phyloP scores from a whole-genome alignment of 2,113 vertebrate genomes.

The Calyptommatus sinebrachiatus region DNA sequence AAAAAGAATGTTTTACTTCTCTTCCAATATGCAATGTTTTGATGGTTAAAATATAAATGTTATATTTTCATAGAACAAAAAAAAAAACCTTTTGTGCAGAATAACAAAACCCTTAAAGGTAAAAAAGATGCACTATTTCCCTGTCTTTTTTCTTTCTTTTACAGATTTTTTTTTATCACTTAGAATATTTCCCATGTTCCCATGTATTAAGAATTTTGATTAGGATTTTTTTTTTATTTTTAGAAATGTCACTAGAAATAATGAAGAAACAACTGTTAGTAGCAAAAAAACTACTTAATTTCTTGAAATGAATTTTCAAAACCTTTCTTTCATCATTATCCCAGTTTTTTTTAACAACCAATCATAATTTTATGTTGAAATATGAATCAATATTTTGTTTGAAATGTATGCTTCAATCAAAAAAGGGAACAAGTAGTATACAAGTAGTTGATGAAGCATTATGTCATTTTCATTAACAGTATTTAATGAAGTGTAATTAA shows the following conservation, averaged over 20 bases:
- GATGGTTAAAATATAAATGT: no score
- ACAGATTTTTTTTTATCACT: no score
- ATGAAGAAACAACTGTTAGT: background rate
- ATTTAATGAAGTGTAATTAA: constrained; percentile 36
- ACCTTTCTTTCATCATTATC: background rate
- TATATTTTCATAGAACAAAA: no score
- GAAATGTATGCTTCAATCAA: background rate
- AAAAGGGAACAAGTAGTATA: background rate
- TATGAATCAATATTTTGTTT: constrained; percentile 25
- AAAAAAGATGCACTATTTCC: no score
- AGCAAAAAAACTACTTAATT: background rate
- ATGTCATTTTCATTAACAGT: background rate
- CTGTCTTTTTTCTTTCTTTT: no score
- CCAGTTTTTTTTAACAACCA: no score
- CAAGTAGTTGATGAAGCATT: background rate
- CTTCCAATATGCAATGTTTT: background rate
- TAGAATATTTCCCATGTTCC: no score
- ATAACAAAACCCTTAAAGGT: no score
- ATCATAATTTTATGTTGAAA: background rate
- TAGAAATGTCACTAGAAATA: background rate
- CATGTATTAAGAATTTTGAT: background rate
- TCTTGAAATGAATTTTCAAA: background rate
- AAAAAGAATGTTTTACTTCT: background rate
- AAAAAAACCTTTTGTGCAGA: no score
- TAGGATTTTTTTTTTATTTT: constrained; percentile 48